Evolutionary conservation across 2,888 invertebrate genomes (phyloP).

Genomic region (Xestia c-nigrum): DNA sequence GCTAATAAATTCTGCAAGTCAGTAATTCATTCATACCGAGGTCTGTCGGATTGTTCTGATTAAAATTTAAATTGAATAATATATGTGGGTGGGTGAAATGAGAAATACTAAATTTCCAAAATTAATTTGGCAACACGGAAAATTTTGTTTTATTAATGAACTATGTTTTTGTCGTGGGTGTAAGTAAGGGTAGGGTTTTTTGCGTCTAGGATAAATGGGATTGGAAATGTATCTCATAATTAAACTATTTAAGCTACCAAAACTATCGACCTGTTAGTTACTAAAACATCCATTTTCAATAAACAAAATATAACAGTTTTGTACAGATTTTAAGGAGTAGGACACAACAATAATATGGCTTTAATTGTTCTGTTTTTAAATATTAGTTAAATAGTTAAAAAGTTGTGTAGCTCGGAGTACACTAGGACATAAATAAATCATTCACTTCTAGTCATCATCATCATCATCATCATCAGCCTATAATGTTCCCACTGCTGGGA

Average conservation of each 20-base stretch:
- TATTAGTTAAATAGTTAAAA: neutral
- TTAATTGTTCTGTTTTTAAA: neutral
- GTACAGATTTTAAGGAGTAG: neutral
- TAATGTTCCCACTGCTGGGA: too few relatives aligned
- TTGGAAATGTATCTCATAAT: constrained; percentile 13
- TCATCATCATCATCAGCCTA: too few relatives aligned
- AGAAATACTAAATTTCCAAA: constrained; percentile 57
- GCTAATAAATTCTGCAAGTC: constrained; percentile 64
- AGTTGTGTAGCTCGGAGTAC: neutral
- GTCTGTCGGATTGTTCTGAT: constrained; percentile 63
- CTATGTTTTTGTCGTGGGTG: constrained; percentile 31
- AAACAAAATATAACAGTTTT: neutral
- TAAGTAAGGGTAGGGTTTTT: constrained; percentile 4
- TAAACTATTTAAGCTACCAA: neutral
- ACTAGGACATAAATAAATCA: neutral
- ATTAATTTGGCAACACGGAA: constrained; percentile 55
- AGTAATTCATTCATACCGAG: constrained; percentile 59
- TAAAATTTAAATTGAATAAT: constrained; percentile 70
- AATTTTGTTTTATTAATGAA: constrained; percentile 49
- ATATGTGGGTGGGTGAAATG: constrained; percentile 54
- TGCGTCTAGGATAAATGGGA: neutral
- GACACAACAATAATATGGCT: neutral
- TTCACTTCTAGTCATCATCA: too few relatives aligned
- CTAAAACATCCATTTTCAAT: neutral
- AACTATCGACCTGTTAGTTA: neutral